Evolutionary conservation across 1,140 invertebrate species (phyloP).

Genomic region (Drosophila hydei): DNA sequence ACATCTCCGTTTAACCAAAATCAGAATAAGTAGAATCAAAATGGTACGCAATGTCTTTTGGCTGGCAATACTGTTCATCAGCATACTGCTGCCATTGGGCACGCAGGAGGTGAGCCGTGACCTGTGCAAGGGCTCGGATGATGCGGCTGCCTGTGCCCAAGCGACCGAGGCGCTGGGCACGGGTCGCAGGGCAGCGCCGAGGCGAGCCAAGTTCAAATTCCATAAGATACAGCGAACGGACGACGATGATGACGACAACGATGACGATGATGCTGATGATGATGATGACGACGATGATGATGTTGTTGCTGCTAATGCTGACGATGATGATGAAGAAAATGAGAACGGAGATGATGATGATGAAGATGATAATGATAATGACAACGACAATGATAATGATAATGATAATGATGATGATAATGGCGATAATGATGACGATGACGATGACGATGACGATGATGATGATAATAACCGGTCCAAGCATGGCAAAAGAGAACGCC

Average conservation of each 20-base stretch:
- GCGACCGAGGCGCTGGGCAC: slow-evolving; percentile 16
- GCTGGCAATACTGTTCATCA: slow-evolving; percentile 25
- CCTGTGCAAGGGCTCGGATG: slow-evolving; percentile 36
- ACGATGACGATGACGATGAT: slow-evolving; percentile 15
- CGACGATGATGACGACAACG: slow-evolving; percentile 28
- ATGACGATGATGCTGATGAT: slow-evolving; percentile 10
- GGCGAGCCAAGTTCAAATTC: slow-evolving; percentile 65
- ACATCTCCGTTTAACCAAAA: no score
- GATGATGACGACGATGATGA: slow-evolving; percentile 5
- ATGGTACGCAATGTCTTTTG: slow-evolving; percentile 17
- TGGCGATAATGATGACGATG: slow-evolving; percentile 6
- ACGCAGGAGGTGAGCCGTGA: slow-evolving; percentile 35
- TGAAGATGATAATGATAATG: not conserved
- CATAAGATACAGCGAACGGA: slow-evolving; percentile 62
- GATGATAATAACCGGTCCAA: not conserved
- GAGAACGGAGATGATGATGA: not conserved
- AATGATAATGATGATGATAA: slow-evolving; percentile 7
- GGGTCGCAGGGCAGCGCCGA: slow-evolving; percentile 9
- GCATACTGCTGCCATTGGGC: slow-evolving; percentile 26
- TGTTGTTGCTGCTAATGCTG: slow-evolving; percentile 12
- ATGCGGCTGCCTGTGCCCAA: slow-evolving; percentile 30
- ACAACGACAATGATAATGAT: slow-evolving; percentile 13
- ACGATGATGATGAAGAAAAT: slow-evolving; percentile 17
- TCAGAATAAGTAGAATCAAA: no score
- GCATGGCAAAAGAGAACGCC: not conserved